A percentile compares a stretch with the other conserved stretches of the same genome.
These are phyloP conservation scores for Streptopelia turtur DNA, from an alignment of 2,797 vertebrate genomes.

Conservation along the genomic window DNA sequence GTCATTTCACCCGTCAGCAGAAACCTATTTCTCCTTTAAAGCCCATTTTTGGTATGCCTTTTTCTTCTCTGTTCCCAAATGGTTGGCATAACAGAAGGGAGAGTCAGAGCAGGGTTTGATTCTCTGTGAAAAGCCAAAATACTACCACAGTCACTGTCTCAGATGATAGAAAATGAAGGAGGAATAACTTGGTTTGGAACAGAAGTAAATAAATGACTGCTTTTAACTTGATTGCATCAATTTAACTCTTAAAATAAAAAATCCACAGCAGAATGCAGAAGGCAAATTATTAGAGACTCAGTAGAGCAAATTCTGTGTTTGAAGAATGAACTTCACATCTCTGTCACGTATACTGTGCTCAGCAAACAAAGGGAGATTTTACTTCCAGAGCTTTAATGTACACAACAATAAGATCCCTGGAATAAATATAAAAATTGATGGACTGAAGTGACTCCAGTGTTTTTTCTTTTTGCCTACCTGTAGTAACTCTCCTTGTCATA, in stretches of 20 bases:
- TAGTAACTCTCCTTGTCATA: slow-evolving; percentile 1
- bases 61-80: background rate
- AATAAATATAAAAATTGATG: background rate
- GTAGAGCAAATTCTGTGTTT: background rate
- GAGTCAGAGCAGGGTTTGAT: background rate
- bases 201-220: background rate
- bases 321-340: background rate
- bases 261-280: background rate
- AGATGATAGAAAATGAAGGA: background rate
- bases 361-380: slow-evolving; percentile 31
- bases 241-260: slow-evolving; percentile 29
- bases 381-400: slow-evolving; percentile 11
- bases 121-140: background rate
- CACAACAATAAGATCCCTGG: background rate
- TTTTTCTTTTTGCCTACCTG: background rate
- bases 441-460: background rate
- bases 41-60: background rate
- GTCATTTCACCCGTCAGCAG: background rate
- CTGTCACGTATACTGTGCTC: background rate
- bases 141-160: background rate
- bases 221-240: background rate
- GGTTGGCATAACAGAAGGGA: background rate
- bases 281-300: background rate
- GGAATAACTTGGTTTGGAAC: background rate
- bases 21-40: background rate